Conservation (phyloP, 1,140 invertebrate genomes). For the Heliconius eleuchia region DNA sequence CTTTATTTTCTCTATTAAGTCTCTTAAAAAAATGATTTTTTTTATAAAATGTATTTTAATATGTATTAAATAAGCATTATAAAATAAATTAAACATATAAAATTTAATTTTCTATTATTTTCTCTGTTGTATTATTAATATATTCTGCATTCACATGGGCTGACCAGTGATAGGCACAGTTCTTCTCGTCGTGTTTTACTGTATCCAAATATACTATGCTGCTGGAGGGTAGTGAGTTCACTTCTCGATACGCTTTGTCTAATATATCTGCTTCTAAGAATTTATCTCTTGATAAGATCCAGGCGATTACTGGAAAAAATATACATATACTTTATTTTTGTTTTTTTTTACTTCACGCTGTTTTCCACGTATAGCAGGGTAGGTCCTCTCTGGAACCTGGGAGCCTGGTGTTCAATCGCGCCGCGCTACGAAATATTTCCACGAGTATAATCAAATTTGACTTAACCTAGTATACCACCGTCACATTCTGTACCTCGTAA, state of each 20-base stretch:
- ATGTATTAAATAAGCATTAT: no score
- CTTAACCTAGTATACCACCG: no score
- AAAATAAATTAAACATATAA: neutral
- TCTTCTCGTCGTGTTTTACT: constrained; percentile 45
- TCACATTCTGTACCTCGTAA: no score
- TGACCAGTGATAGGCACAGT: constrained; percentile 57
- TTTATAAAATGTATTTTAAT: neutral
- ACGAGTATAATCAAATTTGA: no score
- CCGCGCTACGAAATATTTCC: no score
- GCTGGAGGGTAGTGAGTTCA: constrained; percentile 51
- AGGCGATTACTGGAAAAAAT: constrained; percentile 55
- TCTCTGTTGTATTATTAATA: constrained; percentile 5
- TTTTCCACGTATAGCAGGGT: no score
- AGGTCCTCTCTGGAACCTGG: no score
- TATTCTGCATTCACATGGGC: constrained; percentile 56
- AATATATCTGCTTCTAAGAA: constrained; percentile 45
- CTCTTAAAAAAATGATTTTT: neutral
- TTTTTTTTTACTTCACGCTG: no score
- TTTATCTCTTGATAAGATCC: constrained; percentile 58
- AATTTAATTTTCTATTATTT: neutral
- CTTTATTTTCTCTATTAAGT: no score
- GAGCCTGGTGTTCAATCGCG: no score
- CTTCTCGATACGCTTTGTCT: constrained; percentile 37
- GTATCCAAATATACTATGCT: constrained; percentile 52
- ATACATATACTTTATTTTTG: neutral